These are phyloP conservation scores for Gorsachius goisagi DNA, from an alignment of 2,113 vertebrate species.

Conservation along the genomic window DNA sequence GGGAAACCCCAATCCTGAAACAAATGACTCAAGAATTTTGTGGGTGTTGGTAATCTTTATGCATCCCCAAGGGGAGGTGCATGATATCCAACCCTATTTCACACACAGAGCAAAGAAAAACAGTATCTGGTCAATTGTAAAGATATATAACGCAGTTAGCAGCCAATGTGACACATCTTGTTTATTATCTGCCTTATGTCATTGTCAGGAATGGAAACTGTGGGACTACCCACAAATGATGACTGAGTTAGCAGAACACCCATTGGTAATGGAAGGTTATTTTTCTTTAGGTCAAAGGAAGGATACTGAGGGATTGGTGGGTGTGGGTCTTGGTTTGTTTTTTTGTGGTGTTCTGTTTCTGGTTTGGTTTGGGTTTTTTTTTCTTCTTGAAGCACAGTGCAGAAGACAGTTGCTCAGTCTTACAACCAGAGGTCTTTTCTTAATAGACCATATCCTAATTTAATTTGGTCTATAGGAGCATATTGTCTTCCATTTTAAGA, in stretches of 20 bases:
- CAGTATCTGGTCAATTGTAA: not conserved
- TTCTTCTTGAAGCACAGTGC: not conserved
- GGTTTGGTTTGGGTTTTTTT: not conserved
- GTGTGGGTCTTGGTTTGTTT: not conserved
- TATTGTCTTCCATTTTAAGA: not conserved
- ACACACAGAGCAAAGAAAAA: not conserved
- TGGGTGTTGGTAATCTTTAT: not conserved
- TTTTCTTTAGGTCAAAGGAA: not conserved
- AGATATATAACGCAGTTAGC: not conserved
- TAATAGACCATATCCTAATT: not conserved
- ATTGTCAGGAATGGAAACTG: not conserved
- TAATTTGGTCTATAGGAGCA: not conserved
- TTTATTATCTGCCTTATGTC: not conserved
- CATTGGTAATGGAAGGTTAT: not conserved
- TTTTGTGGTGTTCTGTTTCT: not conserved
- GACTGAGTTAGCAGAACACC: not conserved
- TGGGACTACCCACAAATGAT: not conserved
- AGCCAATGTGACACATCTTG: not conserved
- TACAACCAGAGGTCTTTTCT: not conserved
- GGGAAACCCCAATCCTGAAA: not conserved
- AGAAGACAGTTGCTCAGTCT: not conserved
- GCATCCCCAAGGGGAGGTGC: not conserved
- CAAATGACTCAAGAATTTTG: not conserved
- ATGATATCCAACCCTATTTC: not conserved
- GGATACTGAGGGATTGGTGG: not conserved